Evolutionary conservation across 2,113 vertebrate species (phyloP).

Genomic region (Chaetodon trifascialis): DNA sequence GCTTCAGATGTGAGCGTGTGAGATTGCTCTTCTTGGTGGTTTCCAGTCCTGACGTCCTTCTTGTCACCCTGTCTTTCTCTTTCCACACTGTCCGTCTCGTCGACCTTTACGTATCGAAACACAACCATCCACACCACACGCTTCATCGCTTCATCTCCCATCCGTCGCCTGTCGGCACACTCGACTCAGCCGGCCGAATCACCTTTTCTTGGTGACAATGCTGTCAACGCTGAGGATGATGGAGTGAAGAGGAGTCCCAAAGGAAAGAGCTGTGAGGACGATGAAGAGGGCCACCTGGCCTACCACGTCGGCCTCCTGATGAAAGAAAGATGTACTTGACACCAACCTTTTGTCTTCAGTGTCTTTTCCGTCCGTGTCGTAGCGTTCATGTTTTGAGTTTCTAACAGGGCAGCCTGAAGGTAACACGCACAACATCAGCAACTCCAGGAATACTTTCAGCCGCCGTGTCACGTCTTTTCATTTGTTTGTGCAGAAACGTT

Average conservation of each 20-base stretch:
- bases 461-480: not conserved
- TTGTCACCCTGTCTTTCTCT: not conserved
- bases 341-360: constrained; percentile 67
- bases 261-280: constrained; percentile 87
- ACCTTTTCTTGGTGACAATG: constrained; percentile 1
- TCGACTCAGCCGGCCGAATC: constrained; percentile 10
- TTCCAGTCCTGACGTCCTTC: not conserved
- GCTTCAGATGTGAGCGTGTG: no score
- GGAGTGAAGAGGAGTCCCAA: constrained; percentile 82
- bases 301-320: constrained; percentile 92
- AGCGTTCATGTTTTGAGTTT: not conserved
- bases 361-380: constrained; percentile 80
- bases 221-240: constrained; percentile 16
- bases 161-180: not conserved
- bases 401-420: not conserved
- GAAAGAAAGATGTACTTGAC: constrained; percentile 91
- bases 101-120: not conserved
- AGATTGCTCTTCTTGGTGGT: not conserved
- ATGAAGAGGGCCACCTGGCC: constrained; percentile 94
- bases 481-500: not conserved
- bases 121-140: not conserved
- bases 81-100: not conserved
- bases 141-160: not conserved
- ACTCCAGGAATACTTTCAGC: not conserved
- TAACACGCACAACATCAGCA: not conserved